Base-by-base conservation (phyloP, 2,113 vertebrate genomes). In the Heterocephalus glaber region DNA sequence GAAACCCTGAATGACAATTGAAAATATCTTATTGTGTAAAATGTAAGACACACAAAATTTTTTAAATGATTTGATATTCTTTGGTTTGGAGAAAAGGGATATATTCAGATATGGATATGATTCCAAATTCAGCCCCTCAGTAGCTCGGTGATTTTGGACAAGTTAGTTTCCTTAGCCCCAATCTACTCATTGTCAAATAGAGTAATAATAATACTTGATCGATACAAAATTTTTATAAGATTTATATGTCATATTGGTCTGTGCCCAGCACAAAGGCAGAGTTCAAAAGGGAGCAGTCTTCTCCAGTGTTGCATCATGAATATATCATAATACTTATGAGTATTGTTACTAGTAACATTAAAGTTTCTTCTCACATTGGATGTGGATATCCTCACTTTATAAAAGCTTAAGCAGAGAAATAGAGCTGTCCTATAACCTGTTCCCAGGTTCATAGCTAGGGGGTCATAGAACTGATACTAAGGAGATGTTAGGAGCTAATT, bases 1-100 rank as follows among this genome's bases (percentile, higher is more conserved):
- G 65, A 87, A 87, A 74, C 13, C 2, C n/a, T 7, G 10, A 79
- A 35, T 52, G 47, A 90, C 0, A 33, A 41, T 26, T 49, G 28
- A n/a, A 44, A 49, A 49, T 26, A 14, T 86, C 38, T 90, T 76
- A 76, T 56, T 56, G 7, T 90, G 77, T 90, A 81, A 92, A 96
- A 81, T 58, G 1, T 9, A 87, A 63, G 72, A 54, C 28, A 4
- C 70, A 89, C 35, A 66, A 92, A 65, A 85, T 13, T 26, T 70
- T 61, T 35, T 20, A 2, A 65, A 89, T 83, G 10, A 20, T 12
- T n/a, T 33, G 65, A 86, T 16, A 30, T n/a, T 49, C 60, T 91
- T 70, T 92, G 38, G 30, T 86, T 44, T 72, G 9, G 30, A 13
- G 17, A 72, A 56, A 49, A 10, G 3, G 20, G 22, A 1, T 58